Conservation (phyloP, 2,113 vertebrate genomes). For the Petrocephalus microphthalmus region DNA sequence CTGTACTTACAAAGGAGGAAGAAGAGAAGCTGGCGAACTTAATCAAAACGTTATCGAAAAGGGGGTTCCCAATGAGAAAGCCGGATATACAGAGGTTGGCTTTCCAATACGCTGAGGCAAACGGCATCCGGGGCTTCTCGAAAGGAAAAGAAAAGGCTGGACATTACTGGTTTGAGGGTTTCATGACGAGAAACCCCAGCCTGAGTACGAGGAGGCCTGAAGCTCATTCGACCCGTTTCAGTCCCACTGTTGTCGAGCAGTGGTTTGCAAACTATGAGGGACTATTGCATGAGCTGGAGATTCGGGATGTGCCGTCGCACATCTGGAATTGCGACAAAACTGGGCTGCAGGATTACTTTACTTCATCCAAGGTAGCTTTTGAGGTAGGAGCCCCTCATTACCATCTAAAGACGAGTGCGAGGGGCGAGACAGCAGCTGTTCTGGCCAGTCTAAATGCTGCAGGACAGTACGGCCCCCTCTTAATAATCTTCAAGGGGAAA, state of each 20-base stretch:
- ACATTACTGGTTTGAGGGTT: slow-evolving; percentile 21
- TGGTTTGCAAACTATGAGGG: slow-evolving; percentile 24
- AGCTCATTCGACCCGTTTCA: slow-evolving; percentile 15
- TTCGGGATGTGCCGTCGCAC: slow-evolving; percentile 10
- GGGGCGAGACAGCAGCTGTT: slow-evolving; percentile 9
- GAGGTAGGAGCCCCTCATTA: slow-evolving; percentile 7
- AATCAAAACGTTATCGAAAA: slow-evolving; percentile 1
- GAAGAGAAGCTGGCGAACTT: not conserved
- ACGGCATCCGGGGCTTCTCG: slow-evolving; percentile 24
- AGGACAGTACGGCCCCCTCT: slow-evolving; percentile 7
- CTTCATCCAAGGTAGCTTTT: slow-evolving; percentile 1
- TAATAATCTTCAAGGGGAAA: slow-evolving; percentile 30
- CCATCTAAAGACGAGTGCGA: slow-evolving; percentile 19
- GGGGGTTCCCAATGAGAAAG: slow-evolving; percentile 24
- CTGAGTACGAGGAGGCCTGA: slow-evolving; percentile 24
- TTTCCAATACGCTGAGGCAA: slow-evolving; percentile 28
- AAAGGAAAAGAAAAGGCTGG: slow-evolving; percentile 14
- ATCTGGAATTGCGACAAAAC: slow-evolving; percentile 26
- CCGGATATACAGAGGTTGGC: slow-evolving; percentile 25
- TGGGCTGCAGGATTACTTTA: slow-evolving; percentile 15
- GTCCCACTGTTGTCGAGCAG: not conserved
- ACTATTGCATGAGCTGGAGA: slow-evolving; percentile 3
- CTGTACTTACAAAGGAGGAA: slow-evolving; percentile 16
- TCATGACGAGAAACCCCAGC: slow-evolving; percentile 23
- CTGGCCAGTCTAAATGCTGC: slow-evolving; percentile 26